A percentile compares a stretch with the other conserved stretches of the same genome.
phyloP scores from a whole-genome alignment of 35 echinoderm and acorn worm genomes.

The Acanthaster planci region DNA sequence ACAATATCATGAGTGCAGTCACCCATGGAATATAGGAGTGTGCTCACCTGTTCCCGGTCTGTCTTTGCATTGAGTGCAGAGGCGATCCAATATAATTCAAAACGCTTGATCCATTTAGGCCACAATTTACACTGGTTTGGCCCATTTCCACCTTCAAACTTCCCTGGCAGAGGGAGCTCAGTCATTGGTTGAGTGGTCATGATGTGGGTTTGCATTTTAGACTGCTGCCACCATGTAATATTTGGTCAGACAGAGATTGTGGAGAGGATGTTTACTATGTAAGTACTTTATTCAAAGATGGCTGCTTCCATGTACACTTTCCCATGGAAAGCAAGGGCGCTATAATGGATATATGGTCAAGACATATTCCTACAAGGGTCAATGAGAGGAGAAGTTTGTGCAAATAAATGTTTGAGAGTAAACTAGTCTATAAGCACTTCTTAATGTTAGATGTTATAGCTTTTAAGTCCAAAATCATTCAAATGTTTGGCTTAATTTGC shows the following conservation, averaged over 20 bases:
- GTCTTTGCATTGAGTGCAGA: constrained; percentile 6
- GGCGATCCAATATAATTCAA: constrained; percentile 33
- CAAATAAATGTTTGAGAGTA: too few relatives aligned
- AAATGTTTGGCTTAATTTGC: too few relatives aligned
- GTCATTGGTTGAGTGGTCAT: not conserved
- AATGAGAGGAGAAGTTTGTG: too few relatives aligned
- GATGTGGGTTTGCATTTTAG: not conserved
- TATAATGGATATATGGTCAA: not conserved
- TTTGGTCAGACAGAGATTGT: not conserved
- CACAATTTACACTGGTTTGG: constrained; percentile 39
- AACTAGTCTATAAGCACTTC: too few relatives aligned
- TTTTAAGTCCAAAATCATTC: too few relatives aligned
- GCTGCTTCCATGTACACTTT: not conserved
- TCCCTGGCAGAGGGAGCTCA: constrained; percentile 18
- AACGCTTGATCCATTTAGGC: constrained; percentile 44
- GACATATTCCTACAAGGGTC: too few relatives aligned
- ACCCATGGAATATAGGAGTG: constrained; percentile 46
- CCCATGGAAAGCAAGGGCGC: not conserved
- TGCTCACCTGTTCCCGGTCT: constrained; percentile 33
- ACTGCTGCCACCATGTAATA: constrained; percentile 43
- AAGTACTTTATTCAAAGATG: not conserved
- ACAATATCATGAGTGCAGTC: constrained; percentile 41
- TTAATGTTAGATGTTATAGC: too few relatives aligned
- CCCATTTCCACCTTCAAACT: constrained; percentile 32
- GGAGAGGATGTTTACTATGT: not conserved